Conservation (phyloP, 2,888 invertebrate genomes). For the Xylota segnis region DNA sequence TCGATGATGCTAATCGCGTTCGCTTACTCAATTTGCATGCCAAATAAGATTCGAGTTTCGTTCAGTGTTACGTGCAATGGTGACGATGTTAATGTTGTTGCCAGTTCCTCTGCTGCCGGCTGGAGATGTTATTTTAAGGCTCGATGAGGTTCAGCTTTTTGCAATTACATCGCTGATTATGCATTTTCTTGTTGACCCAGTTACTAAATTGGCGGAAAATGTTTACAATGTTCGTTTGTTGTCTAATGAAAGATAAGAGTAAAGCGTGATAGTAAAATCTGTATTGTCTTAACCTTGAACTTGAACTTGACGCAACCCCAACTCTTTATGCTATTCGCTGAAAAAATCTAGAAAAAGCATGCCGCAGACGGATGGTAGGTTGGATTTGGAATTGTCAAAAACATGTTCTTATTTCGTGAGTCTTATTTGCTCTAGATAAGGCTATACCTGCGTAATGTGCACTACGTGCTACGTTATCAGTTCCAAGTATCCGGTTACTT, state of each 20-base stretch:
- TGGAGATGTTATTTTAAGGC: constrained; percentile 13
- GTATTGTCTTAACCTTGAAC: constrained; percentile 27
- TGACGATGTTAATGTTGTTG: constrained; percentile 2
- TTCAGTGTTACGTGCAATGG: constrained; percentile 15
- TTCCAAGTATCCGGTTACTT: neutral
- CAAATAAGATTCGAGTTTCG: constrained; percentile 36
- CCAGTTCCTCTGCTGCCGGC: constrained; percentile 7
- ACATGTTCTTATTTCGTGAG: neutral
- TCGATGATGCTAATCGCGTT: constrained; percentile 51
- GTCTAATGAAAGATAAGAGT: constrained; percentile 1
- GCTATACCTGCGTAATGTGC: neutral
- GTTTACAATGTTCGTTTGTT: neutral
- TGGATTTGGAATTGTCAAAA: neutral
- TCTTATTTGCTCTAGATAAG: constrained; percentile 11
- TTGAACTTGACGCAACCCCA: constrained; percentile 14
- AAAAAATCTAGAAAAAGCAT: neutral
- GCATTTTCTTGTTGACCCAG: constrained; percentile 35
- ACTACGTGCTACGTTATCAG: constrained; percentile 8
- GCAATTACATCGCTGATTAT: constrained; percentile 27
- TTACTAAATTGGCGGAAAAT: constrained; percentile 25
- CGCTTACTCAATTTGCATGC: constrained; percentile 5
- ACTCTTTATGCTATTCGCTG: no score
- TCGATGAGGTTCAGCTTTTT: constrained; percentile 7
- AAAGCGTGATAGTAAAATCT: neutral
- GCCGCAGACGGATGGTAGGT: neutral